Conservation (phyloP, 1,140 invertebrate genomes). For the Sycobia sp. region DNA sequence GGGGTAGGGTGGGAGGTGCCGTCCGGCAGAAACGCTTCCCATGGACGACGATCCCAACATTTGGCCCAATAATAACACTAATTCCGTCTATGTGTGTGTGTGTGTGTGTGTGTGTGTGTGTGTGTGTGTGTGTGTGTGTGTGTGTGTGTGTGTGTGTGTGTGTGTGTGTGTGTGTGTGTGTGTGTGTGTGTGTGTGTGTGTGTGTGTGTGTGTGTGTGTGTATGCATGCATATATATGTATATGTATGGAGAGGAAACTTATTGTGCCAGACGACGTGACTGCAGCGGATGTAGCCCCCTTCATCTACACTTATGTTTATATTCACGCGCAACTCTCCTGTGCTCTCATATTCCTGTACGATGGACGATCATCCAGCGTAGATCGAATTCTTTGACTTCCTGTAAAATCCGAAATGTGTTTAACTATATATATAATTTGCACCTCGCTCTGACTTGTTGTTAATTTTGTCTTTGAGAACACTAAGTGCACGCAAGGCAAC, state of each 20-base stretch:
- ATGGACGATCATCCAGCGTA: conserved; percentile 7
- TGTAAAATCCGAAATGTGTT: conserved; percentile 1
- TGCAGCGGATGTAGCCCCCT: conserved; percentile 54
- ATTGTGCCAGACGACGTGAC: conserved; percentile 53
- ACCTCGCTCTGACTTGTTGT: too few relatives aligned
- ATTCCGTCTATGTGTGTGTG: conserved; percentile 57
- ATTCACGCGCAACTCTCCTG: not conserved
- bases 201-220: too few relatives aligned
- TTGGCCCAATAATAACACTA: conserved; percentile 61
- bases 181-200: too few relatives aligned
- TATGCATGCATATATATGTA: too few relatives aligned
- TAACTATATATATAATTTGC: too few relatives aligned
- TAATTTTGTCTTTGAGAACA: too few relatives aligned
- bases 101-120: too few relatives aligned
- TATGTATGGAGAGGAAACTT: conserved; percentile 59
- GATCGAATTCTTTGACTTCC: conserved; percentile 32
- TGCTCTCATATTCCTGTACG: not conserved
- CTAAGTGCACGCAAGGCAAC: too few relatives aligned
- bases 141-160: too few relatives aligned
- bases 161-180: too few relatives aligned
- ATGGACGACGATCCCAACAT: conserved; percentile 52
- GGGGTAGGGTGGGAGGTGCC: not conserved
- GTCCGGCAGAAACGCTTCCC: conserved; percentile 49
- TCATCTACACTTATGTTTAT: conserved; percentile 40
- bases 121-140: too few relatives aligned